Evolutionary conservation across 2,113 vertebrate genomes (phyloP).

Genomic region (Tylochromis polylepis): DNA sequence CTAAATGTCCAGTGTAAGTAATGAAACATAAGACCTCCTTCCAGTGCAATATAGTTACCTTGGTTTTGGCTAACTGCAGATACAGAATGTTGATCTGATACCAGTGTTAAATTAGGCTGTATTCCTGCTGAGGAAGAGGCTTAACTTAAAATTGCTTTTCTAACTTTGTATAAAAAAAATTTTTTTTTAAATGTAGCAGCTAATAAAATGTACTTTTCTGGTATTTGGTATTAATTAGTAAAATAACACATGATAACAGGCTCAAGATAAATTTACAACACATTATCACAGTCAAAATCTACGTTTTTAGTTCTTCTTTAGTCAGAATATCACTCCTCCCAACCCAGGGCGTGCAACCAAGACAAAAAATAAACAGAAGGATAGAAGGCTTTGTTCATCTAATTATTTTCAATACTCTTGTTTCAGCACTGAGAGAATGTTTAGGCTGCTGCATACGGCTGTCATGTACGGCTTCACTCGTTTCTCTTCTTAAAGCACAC

Average conservation of each 20-base stretch:
- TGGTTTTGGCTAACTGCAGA: neutral
- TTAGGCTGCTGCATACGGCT: neutral
- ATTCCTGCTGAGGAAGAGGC: neutral
- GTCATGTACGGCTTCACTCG: neutral
- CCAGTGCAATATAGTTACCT: neutral
- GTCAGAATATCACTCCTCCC: too few species aligned
- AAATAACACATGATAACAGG: neutral
- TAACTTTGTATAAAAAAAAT: neutral
- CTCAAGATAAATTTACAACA: neutral
- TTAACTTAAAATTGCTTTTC: neutral
- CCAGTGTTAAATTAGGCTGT: neutral
- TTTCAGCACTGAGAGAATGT: neutral
- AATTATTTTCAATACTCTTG: too few species aligned
- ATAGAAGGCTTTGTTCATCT: too few species aligned
- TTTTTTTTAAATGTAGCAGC: neutral
- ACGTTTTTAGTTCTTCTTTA: too few species aligned
- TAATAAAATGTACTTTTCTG: neutral
- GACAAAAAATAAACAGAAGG: too few species aligned
- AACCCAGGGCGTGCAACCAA: too few species aligned
- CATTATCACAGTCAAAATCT: neutral
- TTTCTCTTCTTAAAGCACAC: neutral
- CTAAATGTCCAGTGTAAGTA: slow-evolving; percentile 93
- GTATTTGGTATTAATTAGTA: neutral
- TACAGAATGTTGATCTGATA: neutral
- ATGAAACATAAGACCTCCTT: neutral